Evolutionary conservation across 2,113 vertebrate genomes (phyloP).

Genomic region (Apeltes quadracus): DNA sequence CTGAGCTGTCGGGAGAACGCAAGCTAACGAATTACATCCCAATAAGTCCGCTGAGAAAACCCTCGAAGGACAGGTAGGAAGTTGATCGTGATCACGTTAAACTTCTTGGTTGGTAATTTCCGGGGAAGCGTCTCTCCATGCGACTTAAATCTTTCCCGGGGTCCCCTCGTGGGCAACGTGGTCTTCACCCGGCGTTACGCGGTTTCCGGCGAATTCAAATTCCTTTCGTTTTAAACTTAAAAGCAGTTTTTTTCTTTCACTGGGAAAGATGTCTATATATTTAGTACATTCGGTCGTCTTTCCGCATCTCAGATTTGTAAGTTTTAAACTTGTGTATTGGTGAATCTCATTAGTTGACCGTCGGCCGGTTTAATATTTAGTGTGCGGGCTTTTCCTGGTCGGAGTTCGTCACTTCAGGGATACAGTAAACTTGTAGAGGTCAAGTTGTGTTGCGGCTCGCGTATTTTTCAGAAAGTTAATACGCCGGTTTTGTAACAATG

Average conservation of each 20-base stretch:
- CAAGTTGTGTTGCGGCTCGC: rapidly evolving
- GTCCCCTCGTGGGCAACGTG: slow-evolving; percentile 25
- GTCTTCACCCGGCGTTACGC: background rate
- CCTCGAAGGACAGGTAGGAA: slow-evolving; percentile 14
- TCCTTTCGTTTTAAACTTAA: background rate
- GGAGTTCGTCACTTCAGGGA: background rate
- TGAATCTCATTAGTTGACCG: background rate
- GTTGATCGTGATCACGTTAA: rapidly evolving
- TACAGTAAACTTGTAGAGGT: background rate
- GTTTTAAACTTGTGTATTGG: background rate
- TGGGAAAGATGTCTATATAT: background rate
- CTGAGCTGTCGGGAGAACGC: background rate
- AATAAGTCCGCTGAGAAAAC: background rate
- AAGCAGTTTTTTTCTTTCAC: background rate
- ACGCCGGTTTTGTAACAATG: slow-evolving; percentile 28
- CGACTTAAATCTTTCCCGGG: background rate
- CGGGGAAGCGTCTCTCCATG: rapidly evolving
- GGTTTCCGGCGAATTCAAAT: background rate
- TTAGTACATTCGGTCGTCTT: background rate
- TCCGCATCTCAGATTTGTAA: rapidly evolving
- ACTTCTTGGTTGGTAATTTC: rapidly evolving
- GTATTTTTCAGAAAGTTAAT: background rate
- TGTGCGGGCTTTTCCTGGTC: background rate
- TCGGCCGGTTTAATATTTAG: background rate
- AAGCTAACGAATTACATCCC: background rate